A percentile compares a stretch with the other conserved stretches of the same genome.
Conservation (phyloP, 1,140 invertebrate genomes). For the Pectinophora gossypiella region DNA sequence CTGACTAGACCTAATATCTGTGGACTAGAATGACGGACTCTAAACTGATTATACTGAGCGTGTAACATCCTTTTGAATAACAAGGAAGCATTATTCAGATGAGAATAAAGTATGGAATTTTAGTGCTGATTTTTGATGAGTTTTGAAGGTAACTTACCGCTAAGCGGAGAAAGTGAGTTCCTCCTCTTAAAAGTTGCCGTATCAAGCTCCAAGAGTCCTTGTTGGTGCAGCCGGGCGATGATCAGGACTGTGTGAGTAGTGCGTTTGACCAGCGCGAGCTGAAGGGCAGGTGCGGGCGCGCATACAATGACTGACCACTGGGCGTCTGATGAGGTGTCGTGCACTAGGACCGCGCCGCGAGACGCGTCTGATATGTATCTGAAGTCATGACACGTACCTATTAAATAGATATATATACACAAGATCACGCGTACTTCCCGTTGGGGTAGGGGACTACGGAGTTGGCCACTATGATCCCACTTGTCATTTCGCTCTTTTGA, state of each 20-base stretch:
- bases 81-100: background rate
- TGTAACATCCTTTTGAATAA: background rate
- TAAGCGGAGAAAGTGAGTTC: slow-evolving; percentile 27
- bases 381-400: no score
- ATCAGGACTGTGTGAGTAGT: slow-evolving; percentile 29
- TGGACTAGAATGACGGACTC: no score
- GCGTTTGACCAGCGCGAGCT: slow-evolving; percentile 33
- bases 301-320: slow-evolving; percentile 52
- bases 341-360: slow-evolving; percentile 75
- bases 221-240: slow-evolving; percentile 27
- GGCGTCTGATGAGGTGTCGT: slow-evolving; percentile 62
- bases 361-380: slow-evolving; percentile 76
- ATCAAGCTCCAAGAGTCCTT: slow-evolving; percentile 36
- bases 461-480: no score
- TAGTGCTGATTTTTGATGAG: no score
- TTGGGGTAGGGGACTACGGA: no score
- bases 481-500: no score
- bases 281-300: slow-evolving; percentile 28
- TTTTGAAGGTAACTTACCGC: no score
- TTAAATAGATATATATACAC: no score
- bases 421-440: no score
- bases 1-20: no score
- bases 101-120: no score
- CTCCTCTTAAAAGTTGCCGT: slow-evolving; percentile 32
- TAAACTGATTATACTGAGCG: no score